Evolutionary conservation across 2,888 invertebrate species (phyloP).

Genomic region (Tetragnatha montana): DNA sequence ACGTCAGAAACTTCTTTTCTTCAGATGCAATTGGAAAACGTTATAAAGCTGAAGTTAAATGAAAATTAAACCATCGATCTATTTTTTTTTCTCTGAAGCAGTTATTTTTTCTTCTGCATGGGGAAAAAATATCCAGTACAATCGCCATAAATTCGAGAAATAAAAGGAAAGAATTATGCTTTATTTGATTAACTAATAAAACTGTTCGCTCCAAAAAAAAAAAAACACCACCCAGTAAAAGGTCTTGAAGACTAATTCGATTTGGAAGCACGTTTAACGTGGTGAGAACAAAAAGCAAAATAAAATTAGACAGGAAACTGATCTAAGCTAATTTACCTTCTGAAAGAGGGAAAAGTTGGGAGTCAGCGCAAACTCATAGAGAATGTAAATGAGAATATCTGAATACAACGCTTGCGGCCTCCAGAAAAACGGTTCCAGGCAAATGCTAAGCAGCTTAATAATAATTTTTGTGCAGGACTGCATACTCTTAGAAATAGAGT

Average conservation of each 20-base stretch:
- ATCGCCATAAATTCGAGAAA: background rate
- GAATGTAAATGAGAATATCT: constrained; percentile 44
- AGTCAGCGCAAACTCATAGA: background rate
- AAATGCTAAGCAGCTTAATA: constrained; percentile 1
- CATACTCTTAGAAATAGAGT: background rate
- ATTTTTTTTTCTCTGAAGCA: background rate
- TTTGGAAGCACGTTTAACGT: constrained; percentile 34
- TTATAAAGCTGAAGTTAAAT: constrained; percentile 7
- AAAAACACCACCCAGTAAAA: background rate
- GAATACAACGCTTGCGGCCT: constrained; percentile 1
- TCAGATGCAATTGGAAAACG: background rate
- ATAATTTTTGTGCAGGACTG: background rate
- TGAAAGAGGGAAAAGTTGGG: constrained; percentile 4
- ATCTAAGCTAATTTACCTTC: constrained; percentile 32
- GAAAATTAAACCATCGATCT: constrained; percentile 24
- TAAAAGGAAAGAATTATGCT: background rate
- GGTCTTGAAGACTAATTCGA: constrained; percentile 52
- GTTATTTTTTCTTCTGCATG: no score
- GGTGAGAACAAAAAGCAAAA: constrained; percentile 12
- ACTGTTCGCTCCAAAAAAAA: constrained; percentile 12
- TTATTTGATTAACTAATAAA: constrained; percentile 58
- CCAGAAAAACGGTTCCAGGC: background rate
- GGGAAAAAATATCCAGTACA: constrained; percentile 9
- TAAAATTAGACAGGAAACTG: constrained; percentile 37
- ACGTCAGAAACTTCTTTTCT: background rate